Evolutionary conservation across 2,888 invertebrate species (phyloP).

Genomic region (Cryptosula pallasiana): DNA sequence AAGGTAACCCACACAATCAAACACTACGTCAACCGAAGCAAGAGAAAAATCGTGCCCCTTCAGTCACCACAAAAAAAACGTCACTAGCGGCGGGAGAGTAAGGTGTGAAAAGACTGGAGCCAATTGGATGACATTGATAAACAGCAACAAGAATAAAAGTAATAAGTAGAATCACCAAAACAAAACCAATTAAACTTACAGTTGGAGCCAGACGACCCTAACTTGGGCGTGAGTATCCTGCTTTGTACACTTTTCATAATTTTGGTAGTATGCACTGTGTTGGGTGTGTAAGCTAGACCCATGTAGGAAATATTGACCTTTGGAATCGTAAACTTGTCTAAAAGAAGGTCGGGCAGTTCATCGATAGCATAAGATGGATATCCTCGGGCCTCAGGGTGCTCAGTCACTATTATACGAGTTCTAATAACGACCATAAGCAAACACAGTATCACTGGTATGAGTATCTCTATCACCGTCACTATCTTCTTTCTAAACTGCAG

Average conservation of each 20-base stretch:
- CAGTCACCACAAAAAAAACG: too few species aligned
- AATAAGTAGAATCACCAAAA: too few species aligned
- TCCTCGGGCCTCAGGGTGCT: neutral
- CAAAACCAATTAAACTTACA: too few species aligned
- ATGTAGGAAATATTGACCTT: neutral
- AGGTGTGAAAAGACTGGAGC: too few species aligned
- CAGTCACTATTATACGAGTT: neutral
- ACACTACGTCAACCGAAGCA: conserved; percentile 25
- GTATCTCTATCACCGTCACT: conserved; percentile 65
- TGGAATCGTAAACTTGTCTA: conserved; percentile 4
- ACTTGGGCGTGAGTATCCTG: too few species aligned
- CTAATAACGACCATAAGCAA: conserved; percentile 67
- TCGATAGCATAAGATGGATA: conserved; percentile 7
- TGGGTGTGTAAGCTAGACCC: conserved; percentile 34
- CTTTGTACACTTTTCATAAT: conserved; percentile 36
- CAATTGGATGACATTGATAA: too few species aligned
- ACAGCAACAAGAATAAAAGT: too few species aligned
- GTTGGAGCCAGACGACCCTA: too few species aligned
- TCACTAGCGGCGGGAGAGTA: too few species aligned
- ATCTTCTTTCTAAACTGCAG: conserved; percentile 69
- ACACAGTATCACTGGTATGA: conserved; percentile 43
- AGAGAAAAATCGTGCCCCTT: conserved; percentile 6
- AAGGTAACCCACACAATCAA: neutral
- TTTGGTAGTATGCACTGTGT: conserved; percentile 30
- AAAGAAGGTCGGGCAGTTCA: neutral